Conservation (phyloP, 2,888 invertebrate genomes). For the Pristionchus mayeri region DNA sequence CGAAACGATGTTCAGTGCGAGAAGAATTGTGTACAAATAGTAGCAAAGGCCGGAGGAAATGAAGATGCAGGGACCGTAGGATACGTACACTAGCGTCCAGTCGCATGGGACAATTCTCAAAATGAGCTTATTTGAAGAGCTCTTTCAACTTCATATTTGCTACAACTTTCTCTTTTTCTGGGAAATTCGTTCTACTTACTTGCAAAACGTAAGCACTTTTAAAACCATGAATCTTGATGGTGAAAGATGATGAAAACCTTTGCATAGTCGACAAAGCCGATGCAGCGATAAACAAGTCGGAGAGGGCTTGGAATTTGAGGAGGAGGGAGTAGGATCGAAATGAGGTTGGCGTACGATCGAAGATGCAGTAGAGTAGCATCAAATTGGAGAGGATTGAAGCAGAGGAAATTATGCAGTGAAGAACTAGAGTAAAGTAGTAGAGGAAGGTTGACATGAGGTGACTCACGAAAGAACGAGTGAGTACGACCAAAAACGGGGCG, state of each 20-base stretch:
- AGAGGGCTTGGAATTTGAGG: background rate
- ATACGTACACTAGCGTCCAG: slow-evolving; percentile 5
- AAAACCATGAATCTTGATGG: too few relatives aligned
- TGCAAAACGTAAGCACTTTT: too few relatives aligned
- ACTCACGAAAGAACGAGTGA: background rate
- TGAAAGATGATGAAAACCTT: background rate
- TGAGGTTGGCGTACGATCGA: background rate
- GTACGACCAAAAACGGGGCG: background rate
- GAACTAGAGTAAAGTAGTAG: background rate
- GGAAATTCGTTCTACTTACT: too few relatives aligned
- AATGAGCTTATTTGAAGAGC: background rate
- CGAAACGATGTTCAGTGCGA: background rate
- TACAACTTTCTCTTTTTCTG: too few relatives aligned
- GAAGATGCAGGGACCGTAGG: slow-evolving; percentile 11
- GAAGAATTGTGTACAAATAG: background rate
- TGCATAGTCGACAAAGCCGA: background rate
- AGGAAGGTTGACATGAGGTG: background rate
- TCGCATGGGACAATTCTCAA: background rate
- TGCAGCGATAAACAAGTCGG: background rate
- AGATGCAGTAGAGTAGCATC: background rate
- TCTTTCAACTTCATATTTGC: too few relatives aligned
- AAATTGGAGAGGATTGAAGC: background rate
- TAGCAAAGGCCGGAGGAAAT: background rate
- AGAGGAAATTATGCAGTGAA: background rate
- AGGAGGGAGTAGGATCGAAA: slow-evolving; percentile 14